Evolutionary conservation across 2,797 vertebrate species (phyloP).

Genomic region (Rhinichthys osculus): DNA sequence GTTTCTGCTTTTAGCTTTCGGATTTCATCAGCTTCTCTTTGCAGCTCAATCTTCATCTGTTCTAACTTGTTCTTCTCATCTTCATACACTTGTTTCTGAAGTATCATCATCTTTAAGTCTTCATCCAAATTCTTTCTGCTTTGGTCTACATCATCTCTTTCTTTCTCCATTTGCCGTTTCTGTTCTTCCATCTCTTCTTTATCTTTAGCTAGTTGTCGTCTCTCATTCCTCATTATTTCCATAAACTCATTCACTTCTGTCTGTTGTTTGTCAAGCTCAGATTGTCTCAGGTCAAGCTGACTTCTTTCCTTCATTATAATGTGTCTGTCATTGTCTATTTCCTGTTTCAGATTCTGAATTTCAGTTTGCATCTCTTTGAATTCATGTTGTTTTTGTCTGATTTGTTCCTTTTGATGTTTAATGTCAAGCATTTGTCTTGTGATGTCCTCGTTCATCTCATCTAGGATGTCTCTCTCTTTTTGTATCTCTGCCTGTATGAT

Average conservation of each 20-base stretch:
- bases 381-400: neutral
- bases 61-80: neutral
- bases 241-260: neutral
- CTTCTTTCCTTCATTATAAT: neutral
- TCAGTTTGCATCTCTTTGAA: neutral
- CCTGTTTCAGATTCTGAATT: neutral
- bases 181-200: neutral
- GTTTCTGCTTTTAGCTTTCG: neutral
- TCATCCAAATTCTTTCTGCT: neutral
- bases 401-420: slow-evolving; percentile 13
- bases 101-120: neutral
- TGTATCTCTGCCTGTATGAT: too few relatives aligned
- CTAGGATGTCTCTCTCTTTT: neutral
- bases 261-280: slow-evolving; percentile 4
- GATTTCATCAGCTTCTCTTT: neutral
- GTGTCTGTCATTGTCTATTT: neutral
- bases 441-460: neutral
- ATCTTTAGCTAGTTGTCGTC: neutral
- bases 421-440: neutral
- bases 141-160: slow-evolving; percentile 18
- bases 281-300: slow-evolving; percentile 1
- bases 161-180: neutral
- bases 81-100: neutral
- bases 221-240: neutral
- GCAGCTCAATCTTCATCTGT: neutral